These are phyloP conservation scores for Tautogolabrus adspersus DNA, from an alignment of 2,113 vertebrate genomes.

Conservation along the genomic window DNA sequence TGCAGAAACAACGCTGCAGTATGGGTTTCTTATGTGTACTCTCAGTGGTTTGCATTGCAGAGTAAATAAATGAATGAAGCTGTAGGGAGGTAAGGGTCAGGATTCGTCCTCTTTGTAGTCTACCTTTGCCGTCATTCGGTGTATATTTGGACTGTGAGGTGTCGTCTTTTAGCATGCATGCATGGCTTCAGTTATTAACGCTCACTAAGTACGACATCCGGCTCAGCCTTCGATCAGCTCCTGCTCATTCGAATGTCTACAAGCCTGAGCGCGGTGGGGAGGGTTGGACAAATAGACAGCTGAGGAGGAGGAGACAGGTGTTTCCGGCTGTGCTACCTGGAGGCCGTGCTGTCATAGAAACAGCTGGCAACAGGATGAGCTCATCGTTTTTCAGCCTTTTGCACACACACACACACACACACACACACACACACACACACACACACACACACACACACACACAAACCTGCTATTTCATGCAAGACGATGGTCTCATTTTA, in stretches of 20 bases:
- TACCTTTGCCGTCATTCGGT: too few species aligned
- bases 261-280: slow-evolving; percentile 19
- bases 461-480: too few species aligned
- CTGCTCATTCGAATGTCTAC: not conserved
- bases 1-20: slow-evolving; percentile 15
- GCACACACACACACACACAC: not conserved
- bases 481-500: not conserved
- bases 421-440: too few species aligned
- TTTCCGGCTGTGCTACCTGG: slow-evolving; percentile 57
- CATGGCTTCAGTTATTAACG: not conserved
- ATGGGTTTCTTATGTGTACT: not conserved
- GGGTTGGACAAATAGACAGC: slow-evolving; percentile 23
- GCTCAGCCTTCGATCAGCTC: slow-evolving; percentile 10
- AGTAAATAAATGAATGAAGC: too few species aligned
- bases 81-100: too few species aligned
- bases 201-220: not conserved
- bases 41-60: too few species aligned
- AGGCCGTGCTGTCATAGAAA: slow-evolving; percentile 57
- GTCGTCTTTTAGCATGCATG: too few species aligned
- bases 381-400: slow-evolving; percentile 14
- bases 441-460: too few species aligned
- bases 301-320: slow-evolving; percentile 36
- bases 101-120: too few species aligned
- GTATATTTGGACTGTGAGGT: not conserved
- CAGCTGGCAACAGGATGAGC: slow-evolving; percentile 33